Evolutionary conservation across 2,113 vertebrate species (phyloP).

Genomic region (Malurus cyaneus): DNA sequence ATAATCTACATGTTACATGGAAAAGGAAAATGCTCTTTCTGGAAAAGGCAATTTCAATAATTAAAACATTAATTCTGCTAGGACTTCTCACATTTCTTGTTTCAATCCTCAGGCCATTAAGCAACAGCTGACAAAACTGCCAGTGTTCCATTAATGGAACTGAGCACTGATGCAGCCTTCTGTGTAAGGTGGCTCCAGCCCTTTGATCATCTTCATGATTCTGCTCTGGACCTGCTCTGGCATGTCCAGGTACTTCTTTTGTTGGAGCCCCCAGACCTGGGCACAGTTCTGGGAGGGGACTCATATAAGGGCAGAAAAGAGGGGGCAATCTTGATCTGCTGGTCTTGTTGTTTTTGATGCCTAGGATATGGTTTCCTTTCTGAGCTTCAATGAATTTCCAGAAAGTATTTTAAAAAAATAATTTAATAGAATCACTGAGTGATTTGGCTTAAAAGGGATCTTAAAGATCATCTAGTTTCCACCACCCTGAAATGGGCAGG

Average conservation of each 20-base stretch:
- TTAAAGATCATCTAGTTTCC: neutral
- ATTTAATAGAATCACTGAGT: neutral
- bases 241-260: neutral
- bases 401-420: neutral
- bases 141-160: constrained; percentile 34
- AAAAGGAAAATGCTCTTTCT: neutral
- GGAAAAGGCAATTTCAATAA: neutral
- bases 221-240: neutral
- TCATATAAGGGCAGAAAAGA: neutral
- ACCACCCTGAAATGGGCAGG: rapidly evolving
- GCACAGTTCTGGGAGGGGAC: neutral
- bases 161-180: constrained; percentile 39
- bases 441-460: neutral
- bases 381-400: neutral
- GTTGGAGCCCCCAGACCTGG: neutral
- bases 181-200: neutral
- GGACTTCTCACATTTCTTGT: neutral
- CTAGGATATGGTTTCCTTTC: rapidly evolving
- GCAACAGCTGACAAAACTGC: constrained; percentile 8
- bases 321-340: neutral
- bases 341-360: neutral
- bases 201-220: neutral
- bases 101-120: neutral
- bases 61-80: neutral
- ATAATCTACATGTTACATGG: neutral